Percentiles rank a stretch among this genome's conserved stretches.
Evolutionary conservation across 2,888 invertebrate species (phyloP).

Genomic region (Achlya flavicornis): DNA sequence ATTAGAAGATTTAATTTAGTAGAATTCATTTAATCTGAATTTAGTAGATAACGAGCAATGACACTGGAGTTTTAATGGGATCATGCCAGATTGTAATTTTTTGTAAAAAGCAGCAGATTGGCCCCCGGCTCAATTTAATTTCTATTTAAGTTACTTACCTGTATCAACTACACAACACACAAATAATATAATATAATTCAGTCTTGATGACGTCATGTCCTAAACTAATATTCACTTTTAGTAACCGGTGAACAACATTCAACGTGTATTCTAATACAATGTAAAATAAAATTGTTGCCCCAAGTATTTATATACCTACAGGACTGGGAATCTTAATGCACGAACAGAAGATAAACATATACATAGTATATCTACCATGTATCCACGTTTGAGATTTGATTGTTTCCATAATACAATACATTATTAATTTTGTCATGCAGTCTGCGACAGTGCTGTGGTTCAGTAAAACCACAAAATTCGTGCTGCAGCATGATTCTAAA

Average conservation of each 20-base stretch:
- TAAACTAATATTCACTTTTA: not conserved
- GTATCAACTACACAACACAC: not conserved
- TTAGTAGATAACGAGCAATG: too few relatives aligned
- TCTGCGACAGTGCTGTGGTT: too few relatives aligned
- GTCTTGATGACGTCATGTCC: not conserved
- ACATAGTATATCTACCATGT: too few relatives aligned
- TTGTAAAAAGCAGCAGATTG: too few relatives aligned
- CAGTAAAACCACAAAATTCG: too few relatives aligned
- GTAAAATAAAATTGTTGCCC: not conserved
- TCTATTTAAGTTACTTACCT: not conserved
- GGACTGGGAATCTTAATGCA: not conserved
- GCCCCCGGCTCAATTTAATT: too few relatives aligned
- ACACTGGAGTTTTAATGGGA: too few relatives aligned
- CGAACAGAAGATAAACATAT: constrained; percentile 15
- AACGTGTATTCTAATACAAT: not conserved
- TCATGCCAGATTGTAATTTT: too few relatives aligned
- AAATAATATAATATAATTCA: not conserved
- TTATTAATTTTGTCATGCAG: too few relatives aligned
- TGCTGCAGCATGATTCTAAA: too few relatives aligned
- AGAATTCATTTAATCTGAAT: too few relatives aligned
- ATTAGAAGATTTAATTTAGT: too few relatives aligned
- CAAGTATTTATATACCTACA: not conserved
- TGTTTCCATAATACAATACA: not conserved
- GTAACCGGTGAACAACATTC: not conserved
- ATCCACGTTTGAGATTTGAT: not conserved